These are phyloP conservation scores for Proisotoma minuta DNA, from an alignment of 2,888 invertebrate genomes.

Conservation along the genomic window DNA sequence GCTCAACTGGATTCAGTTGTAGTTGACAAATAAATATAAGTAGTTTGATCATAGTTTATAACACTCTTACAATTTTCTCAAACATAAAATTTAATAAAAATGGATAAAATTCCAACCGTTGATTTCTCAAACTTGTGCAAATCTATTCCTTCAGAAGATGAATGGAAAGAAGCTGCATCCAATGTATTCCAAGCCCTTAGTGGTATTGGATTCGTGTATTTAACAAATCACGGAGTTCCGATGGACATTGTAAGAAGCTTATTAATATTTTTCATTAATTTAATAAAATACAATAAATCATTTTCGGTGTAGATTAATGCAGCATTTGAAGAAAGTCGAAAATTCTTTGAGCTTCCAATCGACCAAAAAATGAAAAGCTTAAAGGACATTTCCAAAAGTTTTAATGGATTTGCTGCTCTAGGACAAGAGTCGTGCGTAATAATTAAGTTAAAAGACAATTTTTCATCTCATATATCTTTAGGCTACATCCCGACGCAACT, in stretches of 20 bases:
- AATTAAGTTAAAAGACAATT: neutral
- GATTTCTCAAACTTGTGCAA: conserved; percentile 31
- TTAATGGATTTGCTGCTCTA: conserved; percentile 35
- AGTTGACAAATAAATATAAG: too few relatives aligned
- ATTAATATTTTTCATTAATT: neutral
- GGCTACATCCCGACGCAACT: conserved; percentile 18
- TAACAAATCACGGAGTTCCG: conserved; percentile 44
- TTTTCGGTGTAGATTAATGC: conserved; percentile 30
- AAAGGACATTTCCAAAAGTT: conserved; percentile 26
- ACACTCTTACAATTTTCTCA: too few relatives aligned
- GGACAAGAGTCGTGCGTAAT: conserved; percentile 40
- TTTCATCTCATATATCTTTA: neutral
- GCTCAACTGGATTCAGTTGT: too few relatives aligned
- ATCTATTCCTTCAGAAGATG: conserved; percentile 4
- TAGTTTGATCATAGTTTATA: too few relatives aligned
- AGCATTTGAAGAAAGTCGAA: conserved; percentile 35
- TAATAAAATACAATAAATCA: neutral
- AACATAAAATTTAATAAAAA: too few relatives aligned
- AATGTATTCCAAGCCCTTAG: conserved; percentile 42
- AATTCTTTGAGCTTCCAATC: conserved; percentile 39
- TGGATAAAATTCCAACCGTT: conserved; percentile 42
- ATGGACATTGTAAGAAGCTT: conserved; percentile 29
- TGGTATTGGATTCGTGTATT: conserved; percentile 45
- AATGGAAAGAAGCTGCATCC: conserved; percentile 23
- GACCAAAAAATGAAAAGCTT: conserved; percentile 30